A percentile compares a stretch with the other conserved stretches of the same genome.
phyloP scores from a whole-genome alignment of 2,113 vertebrate genomes.

The Lonchura striata region DNA sequence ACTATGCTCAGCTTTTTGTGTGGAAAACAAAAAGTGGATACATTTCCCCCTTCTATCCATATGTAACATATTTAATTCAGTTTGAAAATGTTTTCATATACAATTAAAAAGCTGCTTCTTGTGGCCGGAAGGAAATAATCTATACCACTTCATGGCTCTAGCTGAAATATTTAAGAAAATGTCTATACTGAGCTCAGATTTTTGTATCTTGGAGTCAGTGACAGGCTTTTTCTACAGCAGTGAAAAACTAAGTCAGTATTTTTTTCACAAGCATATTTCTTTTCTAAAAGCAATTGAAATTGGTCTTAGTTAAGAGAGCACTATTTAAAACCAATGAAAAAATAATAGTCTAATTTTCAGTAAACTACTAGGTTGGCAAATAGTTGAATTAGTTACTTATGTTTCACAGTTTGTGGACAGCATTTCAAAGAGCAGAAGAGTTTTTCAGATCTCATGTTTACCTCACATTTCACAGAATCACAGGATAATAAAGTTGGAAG shows the following conservation, averaged over 20 bases:
- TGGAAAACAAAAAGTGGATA: background rate
- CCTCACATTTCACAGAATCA: background rate
- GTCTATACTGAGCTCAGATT: background rate
- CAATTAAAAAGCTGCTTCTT: background rate
- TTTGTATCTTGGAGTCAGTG: background rate
- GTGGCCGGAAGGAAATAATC: background rate
- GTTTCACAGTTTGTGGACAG: background rate
- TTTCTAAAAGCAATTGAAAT: background rate
- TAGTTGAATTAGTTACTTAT: background rate
- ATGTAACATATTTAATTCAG: background rate
- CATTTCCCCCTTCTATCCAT: background rate
- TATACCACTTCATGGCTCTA: background rate
- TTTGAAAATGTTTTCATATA: background rate
- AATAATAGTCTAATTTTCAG: background rate
- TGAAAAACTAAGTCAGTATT: background rate
- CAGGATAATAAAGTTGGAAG: no score
- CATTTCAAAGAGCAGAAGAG: background rate
- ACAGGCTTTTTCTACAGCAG: background rate
- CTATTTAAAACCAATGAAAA: background rate
- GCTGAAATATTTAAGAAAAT: background rate
- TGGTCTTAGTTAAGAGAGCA: background rate
- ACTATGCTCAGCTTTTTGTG: background rate
- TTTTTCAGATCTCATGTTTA: background rate
- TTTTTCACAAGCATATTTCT: background rate
- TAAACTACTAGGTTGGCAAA: background rate